phyloP scores from a whole-genome alignment of 2,888 invertebrate species.

The Allophyes oxyacanthae region DNA sequence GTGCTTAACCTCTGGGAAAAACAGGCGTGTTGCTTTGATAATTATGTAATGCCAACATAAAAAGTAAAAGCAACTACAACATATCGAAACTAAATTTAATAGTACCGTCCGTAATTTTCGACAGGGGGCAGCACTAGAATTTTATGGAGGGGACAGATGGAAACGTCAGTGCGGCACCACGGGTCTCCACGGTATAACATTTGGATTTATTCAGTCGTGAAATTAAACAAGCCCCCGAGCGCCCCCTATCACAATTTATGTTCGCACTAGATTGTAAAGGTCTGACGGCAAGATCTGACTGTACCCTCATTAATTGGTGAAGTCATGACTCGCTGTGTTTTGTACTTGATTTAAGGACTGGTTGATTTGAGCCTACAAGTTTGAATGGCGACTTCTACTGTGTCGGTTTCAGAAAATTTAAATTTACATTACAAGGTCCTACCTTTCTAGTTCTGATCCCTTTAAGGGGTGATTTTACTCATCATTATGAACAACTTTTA shows the following conservation, averaged over 20 bases:
- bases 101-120: conserved; percentile 56
- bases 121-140: conserved; percentile 64
- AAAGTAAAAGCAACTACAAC: conserved; percentile 15
- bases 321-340: conserved; percentile 72
- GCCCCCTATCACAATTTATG: conserved; percentile 86
- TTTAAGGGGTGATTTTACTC: too few relatives aligned
- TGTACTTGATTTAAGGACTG: conserved; percentile 63
- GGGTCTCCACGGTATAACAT: conserved; percentile 79
- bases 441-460: too few relatives aligned
- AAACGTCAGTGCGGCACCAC: conserved; percentile 66
- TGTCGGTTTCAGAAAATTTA: neutral
- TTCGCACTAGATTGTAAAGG: conserved; percentile 85
- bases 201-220: conserved; percentile 88
- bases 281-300: conserved; percentile 73
- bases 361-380: conserved; percentile 44
- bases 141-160: conserved; percentile 79
- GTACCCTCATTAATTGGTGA: conserved; percentile 81
- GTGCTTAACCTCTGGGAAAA: too few relatives aligned
- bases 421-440: neutral
- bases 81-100: conserved; percentile 28
- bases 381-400: conserved; percentile 33
- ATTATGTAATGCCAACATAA: too few relatives aligned
- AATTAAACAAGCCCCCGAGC: conserved; percentile 86
- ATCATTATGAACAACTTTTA: too few relatives aligned
- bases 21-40: too few relatives aligned